Evolutionary conservation across 2,113 vertebrate genomes (phyloP), one percentile per base, ranked within the genome.

Genomic region (Orycteropus afer): DNA sequence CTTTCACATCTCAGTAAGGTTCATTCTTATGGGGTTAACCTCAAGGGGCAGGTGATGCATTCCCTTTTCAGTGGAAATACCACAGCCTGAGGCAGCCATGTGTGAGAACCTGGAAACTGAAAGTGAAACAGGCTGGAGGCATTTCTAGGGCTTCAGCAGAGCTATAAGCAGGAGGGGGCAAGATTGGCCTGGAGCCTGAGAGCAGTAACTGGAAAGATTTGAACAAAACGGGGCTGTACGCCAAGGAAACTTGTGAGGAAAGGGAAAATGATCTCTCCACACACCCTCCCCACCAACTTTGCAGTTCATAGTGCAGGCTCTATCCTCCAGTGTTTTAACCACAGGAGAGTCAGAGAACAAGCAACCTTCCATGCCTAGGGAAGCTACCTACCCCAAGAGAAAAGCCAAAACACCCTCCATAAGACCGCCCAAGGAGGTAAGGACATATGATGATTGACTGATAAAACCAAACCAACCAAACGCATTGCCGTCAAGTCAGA

Each of bases 51-150:
- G 40, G 5, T 55, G 34, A 83, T 10, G 10, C 40, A n/a, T 14
- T 89, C 73, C 45, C 63, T 83, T 69, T 84, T 90, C n/a, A 10
- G 22, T 89, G 61, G 59, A 89, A 95, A 82, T 25, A 47, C 18
- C 45, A 20, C 20, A 95, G 74, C 61, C 67, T 0, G 23, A 57
- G 76, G 80, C 42, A 87, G 51, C 59, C 5, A 9, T 7, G 20
- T 32, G 91, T 9, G 40, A 45, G 25, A 27, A 65, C 20, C 32
- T 29, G 67, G 92, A 86, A 96, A 93, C 14, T 40, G 82, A 92
- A 87, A 93, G 77, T 61, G 84, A 94, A 96, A 93, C 63, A 81
- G 45, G 53, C 55, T 74, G 47, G 40, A 18, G 76, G 25, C n/a
- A 42, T 34, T 83, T 81, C 11, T 63, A 49, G 65, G 40, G 11